Percentiles rank a stretch among this genome's conserved stretches.
phyloP scores from a whole-genome alignment of 2,113 vertebrate species.

The Phrynocephalus versicolor region DNA sequence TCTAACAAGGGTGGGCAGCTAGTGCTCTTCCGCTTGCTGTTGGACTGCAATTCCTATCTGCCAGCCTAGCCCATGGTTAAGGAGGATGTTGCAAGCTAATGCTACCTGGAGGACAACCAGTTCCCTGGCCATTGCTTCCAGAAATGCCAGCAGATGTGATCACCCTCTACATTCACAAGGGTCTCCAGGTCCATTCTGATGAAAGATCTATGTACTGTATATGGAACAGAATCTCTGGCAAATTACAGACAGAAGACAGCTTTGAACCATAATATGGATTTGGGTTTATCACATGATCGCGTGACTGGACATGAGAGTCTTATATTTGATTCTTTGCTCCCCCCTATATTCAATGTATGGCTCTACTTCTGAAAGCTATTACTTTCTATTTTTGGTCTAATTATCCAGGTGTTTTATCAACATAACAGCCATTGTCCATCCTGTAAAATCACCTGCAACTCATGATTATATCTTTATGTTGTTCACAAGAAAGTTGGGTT shows the following conservation, averaged over 20 bases:
- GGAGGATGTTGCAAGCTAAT: not conserved
- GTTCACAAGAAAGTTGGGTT: not conserved
- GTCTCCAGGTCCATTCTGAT: not conserved
- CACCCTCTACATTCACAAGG: not conserved
- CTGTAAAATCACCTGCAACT: not conserved
- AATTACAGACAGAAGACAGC: not conserved
- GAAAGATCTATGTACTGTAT: not conserved
- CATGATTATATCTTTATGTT: not conserved
- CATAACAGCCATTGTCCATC: not conserved
- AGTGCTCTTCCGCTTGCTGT: not conserved
- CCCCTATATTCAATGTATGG: not conserved
- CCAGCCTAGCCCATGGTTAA: not conserved
- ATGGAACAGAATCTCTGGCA: not conserved
- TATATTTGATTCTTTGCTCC: not conserved
- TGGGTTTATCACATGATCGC: not conserved
- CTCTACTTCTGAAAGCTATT: too few relatives aligned
- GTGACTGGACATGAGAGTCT: not conserved
- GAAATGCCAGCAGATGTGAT: not conserved
- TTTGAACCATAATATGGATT: not conserved
- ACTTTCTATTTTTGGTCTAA: not conserved
- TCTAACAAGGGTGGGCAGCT: not conserved
- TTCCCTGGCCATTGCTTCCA: not conserved
- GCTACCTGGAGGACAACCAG: not conserved
- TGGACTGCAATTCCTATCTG: not conserved
- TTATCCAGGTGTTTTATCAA: not conserved